Conservation (phyloP, 2,113 vertebrate species). For the Colius striatus region DNA sequence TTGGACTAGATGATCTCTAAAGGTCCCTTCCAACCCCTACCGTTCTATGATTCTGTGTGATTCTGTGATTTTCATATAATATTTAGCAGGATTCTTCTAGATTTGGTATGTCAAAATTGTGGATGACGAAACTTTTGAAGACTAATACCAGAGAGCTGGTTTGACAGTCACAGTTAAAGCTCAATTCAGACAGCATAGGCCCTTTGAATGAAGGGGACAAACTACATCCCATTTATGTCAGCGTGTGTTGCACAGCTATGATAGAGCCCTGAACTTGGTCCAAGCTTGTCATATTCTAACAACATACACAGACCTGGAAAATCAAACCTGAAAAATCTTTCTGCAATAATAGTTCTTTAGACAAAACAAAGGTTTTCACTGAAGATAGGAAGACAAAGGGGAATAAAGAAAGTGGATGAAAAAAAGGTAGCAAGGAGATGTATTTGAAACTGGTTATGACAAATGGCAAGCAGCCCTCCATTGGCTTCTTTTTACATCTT, state of each 20-base stretch:
- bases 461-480: conserved; percentile 28
- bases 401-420: background rate
- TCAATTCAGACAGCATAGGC: background rate
- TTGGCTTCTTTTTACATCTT: conserved; percentile 3
- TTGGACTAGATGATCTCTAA: no score
- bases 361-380: background rate
- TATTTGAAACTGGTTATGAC: conserved; percentile 12
- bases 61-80: no score
- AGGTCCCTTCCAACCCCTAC: no score
- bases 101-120: background rate
- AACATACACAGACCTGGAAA: background rate
- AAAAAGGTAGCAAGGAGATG: background rate
- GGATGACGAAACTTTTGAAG: background rate
- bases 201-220: background rate
- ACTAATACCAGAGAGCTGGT: background rate
- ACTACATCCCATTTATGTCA: background rate
- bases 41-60: no score
- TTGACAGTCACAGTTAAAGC: background rate
- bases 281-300: background rate
- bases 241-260: background rate
- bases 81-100: background rate
- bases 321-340: conserved; percentile 8
- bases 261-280: background rate
- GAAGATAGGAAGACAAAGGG: background rate
- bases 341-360: background rate